These are phyloP conservation scores for Callyntrura sp. DNA, from an alignment of 2,888 invertebrate genomes.

Conservation along the genomic window DNA sequence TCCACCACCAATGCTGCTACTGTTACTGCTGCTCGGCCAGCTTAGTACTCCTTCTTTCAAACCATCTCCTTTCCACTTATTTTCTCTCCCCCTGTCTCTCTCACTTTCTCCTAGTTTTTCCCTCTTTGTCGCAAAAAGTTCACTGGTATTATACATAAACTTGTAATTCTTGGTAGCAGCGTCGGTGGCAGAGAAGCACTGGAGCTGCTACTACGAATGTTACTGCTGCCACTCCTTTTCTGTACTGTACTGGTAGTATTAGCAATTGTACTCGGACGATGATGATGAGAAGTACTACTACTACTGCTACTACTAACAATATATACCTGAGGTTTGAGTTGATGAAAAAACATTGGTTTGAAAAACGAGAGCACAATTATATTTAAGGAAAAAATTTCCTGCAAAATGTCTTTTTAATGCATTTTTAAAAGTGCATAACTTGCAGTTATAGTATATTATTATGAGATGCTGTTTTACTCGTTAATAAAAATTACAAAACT, in stretches of 20 bases:
- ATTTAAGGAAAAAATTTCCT: too few relatives aligned
- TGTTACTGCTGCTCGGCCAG: not conserved
- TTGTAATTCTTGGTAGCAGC: not conserved
- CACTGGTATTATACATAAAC: not conserved
- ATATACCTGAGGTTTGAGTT: too few relatives aligned
- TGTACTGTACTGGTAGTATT: not conserved
- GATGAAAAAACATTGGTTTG: too few relatives aligned
- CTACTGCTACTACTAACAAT: not conserved
- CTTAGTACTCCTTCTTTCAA: too few relatives aligned
- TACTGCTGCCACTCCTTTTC: slow-evolving; percentile 12
- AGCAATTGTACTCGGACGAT: not conserved
- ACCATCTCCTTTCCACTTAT: not conserved
- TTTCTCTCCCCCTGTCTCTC: not conserved
- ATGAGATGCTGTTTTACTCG: too few relatives aligned
- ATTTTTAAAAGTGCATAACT: too few relatives aligned
- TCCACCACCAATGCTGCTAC: not conserved
- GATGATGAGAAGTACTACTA: too few relatives aligned
- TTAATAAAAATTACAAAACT: too few relatives aligned
- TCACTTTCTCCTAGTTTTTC: slow-evolving; percentile 4
- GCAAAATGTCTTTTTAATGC: too few relatives aligned
- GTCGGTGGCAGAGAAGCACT: not conserved
- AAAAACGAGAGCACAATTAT: too few relatives aligned
- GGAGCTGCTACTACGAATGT: not conserved
- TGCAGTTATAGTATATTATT: not conserved
- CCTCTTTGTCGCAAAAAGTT: slow-evolving; percentile 12